These are phyloP conservation scores for Blennius ocellaris DNA, from an alignment of 2,113 vertebrate species.

Conservation along the genomic window DNA sequence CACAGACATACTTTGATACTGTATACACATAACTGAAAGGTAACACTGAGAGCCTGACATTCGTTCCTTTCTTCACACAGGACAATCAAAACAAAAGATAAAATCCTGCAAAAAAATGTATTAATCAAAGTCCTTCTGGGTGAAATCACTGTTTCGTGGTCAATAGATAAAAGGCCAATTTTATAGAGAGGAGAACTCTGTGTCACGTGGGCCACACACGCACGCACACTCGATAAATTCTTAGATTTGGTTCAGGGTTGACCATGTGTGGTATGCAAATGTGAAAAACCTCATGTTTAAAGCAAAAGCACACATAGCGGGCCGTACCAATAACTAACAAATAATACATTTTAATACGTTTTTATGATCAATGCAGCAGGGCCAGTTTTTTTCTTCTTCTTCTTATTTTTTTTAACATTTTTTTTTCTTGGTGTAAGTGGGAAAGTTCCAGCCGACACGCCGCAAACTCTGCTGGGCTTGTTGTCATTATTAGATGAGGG, in stretches of 20 bases:
- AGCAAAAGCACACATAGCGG: constrained; percentile 24
- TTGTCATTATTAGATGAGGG: constrained; percentile 5
- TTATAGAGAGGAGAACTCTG: constrained; percentile 18
- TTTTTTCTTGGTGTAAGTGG: constrained; percentile 13
- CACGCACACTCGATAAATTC: background rate
- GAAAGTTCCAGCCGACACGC: constrained; percentile 10
- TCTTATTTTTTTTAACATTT: too few species aligned
- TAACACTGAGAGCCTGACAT: constrained; percentile 44
- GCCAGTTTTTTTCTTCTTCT: background rate
- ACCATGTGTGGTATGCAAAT: constrained; percentile 38
- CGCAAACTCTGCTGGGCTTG: background rate
- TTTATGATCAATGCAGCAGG: constrained; percentile 30
- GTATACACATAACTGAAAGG: constrained; percentile 30
- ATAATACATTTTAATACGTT: constrained; percentile 31
- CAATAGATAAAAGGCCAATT: constrained; percentile 25
- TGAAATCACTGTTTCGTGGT: constrained; percentile 18
- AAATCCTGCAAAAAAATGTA: constrained; percentile 42
- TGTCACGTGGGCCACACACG: constrained; percentile 7
- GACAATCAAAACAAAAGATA: constrained; percentile 32
- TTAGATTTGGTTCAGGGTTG: constrained; percentile 44
- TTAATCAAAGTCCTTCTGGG: constrained; percentile 21
- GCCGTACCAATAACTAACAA: constrained; percentile 27
- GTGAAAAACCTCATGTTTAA: constrained; percentile 36
- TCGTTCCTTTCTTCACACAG: constrained; percentile 17
- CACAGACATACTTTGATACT: constrained; percentile 13